phyloP scores from a whole-genome alignment of 1,140 invertebrate genomes.

The Lordiphosa stackelbergi region DNA sequence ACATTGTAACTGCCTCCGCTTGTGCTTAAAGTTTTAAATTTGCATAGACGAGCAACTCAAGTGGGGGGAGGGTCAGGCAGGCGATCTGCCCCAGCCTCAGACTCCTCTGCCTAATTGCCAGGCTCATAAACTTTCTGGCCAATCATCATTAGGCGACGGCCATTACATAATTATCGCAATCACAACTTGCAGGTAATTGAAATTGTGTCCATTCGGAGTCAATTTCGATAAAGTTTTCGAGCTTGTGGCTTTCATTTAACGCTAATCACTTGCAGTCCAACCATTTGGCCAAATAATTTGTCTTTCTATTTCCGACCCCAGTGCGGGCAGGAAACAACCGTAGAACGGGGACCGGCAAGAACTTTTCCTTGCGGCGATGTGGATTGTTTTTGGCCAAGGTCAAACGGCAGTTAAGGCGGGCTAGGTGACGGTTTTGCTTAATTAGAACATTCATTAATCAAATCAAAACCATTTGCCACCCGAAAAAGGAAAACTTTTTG shows the following conservation, averaged over 20 bases:
- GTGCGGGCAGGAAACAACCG: not conserved
- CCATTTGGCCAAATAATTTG: slow-evolving; percentile 69
- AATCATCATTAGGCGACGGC: slow-evolving; percentile 67
- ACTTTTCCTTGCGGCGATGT: not conserved
- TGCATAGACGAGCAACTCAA: slow-evolving; percentile 43
- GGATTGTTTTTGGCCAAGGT: slow-evolving; percentile 70
- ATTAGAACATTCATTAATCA: slow-evolving; percentile 77
- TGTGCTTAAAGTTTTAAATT: slow-evolving; percentile 73
- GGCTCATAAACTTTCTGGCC: slow-evolving; percentile 56
- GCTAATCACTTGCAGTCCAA: slow-evolving; percentile 74
- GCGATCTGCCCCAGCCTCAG: not conserved
- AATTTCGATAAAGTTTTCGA: slow-evolving; percentile 73
- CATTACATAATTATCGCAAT: slow-evolving; percentile 74
- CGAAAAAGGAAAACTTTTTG: slow-evolving; percentile 61
- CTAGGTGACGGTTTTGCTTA: slow-evolving; percentile 76
- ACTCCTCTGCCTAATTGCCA: slow-evolving; percentile 47
- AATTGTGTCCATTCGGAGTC: slow-evolving; percentile 71
- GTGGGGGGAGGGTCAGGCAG: slow-evolving; percentile 31
- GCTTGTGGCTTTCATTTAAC: slow-evolving; percentile 61
- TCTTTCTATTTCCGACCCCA: slow-evolving; percentile 51
- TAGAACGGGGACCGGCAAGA: not conserved
- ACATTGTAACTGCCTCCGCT: slow-evolving; percentile 31
- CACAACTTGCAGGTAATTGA: slow-evolving; percentile 64
- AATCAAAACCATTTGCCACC: slow-evolving; percentile 76
- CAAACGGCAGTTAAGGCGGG: slow-evolving; percentile 51